A percentile compares a stretch with the other conserved stretches of the same genome.
Conservation (phyloP, 2,797 vertebrate genomes). For the Mico argentatus region DNA sequence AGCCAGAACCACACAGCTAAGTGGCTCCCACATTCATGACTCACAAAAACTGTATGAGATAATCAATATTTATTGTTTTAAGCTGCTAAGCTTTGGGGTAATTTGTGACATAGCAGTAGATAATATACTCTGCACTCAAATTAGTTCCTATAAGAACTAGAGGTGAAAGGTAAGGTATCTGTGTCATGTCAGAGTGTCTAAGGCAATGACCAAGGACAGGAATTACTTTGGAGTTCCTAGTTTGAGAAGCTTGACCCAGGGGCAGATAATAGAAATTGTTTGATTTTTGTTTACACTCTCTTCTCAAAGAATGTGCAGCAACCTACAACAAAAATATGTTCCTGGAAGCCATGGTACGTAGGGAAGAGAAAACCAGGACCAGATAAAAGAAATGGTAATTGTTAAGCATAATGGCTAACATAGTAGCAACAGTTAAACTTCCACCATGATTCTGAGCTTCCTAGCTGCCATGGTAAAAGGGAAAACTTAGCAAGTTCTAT, state of each 20-base stretch:
- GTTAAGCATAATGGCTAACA: not conserved
- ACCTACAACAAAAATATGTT: not conserved
- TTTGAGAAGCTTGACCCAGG: not conserved
- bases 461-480: not conserved
- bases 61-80: conserved; percentile 26
- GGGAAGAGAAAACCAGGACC: not conserved
- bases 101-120: not conserved
- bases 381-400: not conserved
- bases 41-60: not conserved
- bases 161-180: not conserved
- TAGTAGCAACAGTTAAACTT: not conserved
- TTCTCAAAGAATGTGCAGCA: not conserved
- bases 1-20: not conserved
- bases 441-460: not conserved
- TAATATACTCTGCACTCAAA: not conserved
- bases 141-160: not conserved
- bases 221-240: not conserved
- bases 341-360: not conserved
- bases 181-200: not conserved
- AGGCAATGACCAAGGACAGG: not conserved
- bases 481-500: not conserved
- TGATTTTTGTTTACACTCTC: not conserved
- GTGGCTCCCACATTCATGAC: not conserved
- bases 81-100: not conserved
- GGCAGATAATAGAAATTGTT: not conserved